Base-by-base conservation (phyloP, 2,888 invertebrate species). In the Slavum lentiscoides region DNA sequence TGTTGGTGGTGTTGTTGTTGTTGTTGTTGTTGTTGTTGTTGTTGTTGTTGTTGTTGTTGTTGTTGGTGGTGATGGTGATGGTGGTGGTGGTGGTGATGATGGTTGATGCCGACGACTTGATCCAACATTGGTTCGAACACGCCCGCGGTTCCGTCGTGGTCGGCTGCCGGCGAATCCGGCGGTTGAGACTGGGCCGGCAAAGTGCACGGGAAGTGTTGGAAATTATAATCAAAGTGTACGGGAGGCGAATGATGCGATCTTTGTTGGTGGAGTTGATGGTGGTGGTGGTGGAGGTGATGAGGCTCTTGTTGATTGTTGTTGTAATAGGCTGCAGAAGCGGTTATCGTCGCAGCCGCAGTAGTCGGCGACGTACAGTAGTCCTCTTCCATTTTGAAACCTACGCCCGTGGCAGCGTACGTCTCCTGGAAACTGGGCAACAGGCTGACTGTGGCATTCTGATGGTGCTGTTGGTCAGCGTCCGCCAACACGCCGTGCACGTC, bases 341-440 rank as follows among this genome's bases (percentile, higher is more conserved):
- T 86, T 15, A 86, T 86, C 13, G 17, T 30, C 59, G 85, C 9
- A 59, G 83, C 66, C 82, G 84, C 74, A 59, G 68, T 37, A 11
- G 61, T 55, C 37, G 74, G 21, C 74, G 82, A 58, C 69, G 83
- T 58, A 67, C 82, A 53, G 86, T 93, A 93, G 85, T 94, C 94
- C 85, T 94, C 94, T 86, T 94, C 94, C 94, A 94, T 94, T 87
- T 94, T 94, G 85, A 93, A 91, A 53, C 91, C 91, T 84, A 91
- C 89, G 64, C 90, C 84, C 89, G 90, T 82, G 90, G 87, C 84
- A 89, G 90, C 82, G 90, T 90, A 85, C 86, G 87, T 95, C 88
- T 95, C 95, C 88, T 95, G 93, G 88, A 94, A 94, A 88, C 94
- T 94, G 83, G 94, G 94, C 85, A 94, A 87, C 69, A 89, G 55